Percentiles rank a stretch among this genome's conserved stretches.
phyloP scores from a whole-genome alignment of 1,140 invertebrate genomes.

The Atopsyche davidsoni region DNA sequence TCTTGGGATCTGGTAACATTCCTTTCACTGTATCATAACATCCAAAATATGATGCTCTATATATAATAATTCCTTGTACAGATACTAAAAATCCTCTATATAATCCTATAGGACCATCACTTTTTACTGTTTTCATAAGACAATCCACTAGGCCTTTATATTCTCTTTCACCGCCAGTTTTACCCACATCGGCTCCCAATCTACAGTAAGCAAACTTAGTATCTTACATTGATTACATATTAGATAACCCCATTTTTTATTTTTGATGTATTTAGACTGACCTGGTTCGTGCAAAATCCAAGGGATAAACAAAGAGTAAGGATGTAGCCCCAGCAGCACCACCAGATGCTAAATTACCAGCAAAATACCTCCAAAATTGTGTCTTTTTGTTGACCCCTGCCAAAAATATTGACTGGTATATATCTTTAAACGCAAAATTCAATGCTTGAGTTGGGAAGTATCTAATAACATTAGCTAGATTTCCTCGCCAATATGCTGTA shows the following conservation, averaged over 20 bases:
- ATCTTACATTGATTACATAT: background rate
- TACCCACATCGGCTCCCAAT: conserved; percentile 81
- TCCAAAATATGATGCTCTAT: conserved; percentile 90
- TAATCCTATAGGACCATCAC: conserved; percentile 77
- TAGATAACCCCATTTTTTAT: background rate
- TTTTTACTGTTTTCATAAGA: conserved; percentile 78
- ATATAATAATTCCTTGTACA: conserved; percentile 84
- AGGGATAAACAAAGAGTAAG: conserved; percentile 89
- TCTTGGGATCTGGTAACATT: conserved; percentile 78
- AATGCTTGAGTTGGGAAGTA: conserved; percentile 94
- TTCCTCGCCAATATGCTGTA: conserved; percentile 88
- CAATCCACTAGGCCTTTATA: conserved; percentile 85
- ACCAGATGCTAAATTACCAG: conserved; percentile 85
- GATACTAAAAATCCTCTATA: conserved; percentile 93
- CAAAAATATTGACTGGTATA: conserved; percentile 79
- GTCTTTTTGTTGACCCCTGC: conserved; percentile 78
- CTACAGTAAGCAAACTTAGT: conserved; percentile 40
- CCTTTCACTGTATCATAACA: conserved; percentile 90
- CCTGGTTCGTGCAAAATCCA: conserved; percentile 87
- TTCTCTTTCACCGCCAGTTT: conserved; percentile 69
- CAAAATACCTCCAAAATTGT: conserved; percentile 81
- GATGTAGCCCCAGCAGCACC: conserved; percentile 91
- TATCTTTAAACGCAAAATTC: conserved; percentile 94
- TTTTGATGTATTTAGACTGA: conserved; percentile 1
- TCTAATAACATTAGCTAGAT: conserved; percentile 86